phyloP scores from a whole-genome alignment of 2,888 invertebrate species.

The Sphaerophoria taeniata region DNA sequence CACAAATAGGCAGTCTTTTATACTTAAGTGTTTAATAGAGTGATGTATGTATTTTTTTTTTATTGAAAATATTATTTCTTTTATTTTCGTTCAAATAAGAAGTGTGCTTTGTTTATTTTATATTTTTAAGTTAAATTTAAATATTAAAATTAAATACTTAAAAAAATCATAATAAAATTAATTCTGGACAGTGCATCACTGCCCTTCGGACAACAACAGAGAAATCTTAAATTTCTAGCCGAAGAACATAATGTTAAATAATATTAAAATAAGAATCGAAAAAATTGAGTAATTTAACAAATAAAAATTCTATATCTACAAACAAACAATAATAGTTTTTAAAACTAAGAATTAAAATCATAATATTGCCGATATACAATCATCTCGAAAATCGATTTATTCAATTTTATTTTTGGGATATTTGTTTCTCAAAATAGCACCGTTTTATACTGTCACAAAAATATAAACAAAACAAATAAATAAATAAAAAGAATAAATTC shows the following conservation, averaged over 20 bases:
- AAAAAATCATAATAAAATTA: neutral
- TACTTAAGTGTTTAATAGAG: slow-evolving; percentile 5
- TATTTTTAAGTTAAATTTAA: slow-evolving; percentile 40
- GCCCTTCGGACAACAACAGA: slow-evolving; percentile 65
- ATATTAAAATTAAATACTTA: slow-evolving; percentile 23
- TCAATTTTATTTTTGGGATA: slow-evolving; percentile 34
- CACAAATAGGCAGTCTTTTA: slow-evolving; percentile 60
- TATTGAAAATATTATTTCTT: slow-evolving; percentile 15
- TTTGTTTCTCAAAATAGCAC: slow-evolving; percentile 49
- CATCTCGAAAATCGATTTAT: slow-evolving; percentile 53
- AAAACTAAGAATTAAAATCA: slow-evolving; percentile 52
- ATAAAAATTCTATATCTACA: slow-evolving; percentile 27
- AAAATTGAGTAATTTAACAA: slow-evolving; percentile 4
- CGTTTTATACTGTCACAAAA: slow-evolving; percentile 52
- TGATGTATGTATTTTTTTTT: slow-evolving; percentile 28
- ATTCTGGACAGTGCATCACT: slow-evolving; percentile 75
- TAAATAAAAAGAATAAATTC: neutral
- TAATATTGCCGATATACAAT: slow-evolving; percentile 67
- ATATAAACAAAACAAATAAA: slow-evolving; percentile 18
- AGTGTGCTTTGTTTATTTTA: slow-evolving; percentile 64
- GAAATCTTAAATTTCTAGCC: slow-evolving; percentile 32
- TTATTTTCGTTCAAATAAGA: slow-evolving; percentile 77
- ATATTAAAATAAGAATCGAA: slow-evolving; percentile 24
- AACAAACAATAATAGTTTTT: slow-evolving; percentile 64
- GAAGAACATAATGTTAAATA: slow-evolving; percentile 33